phyloP scores from a whole-genome alignment of 2,113 vertebrate species.

The Raja brachyura region DNA sequence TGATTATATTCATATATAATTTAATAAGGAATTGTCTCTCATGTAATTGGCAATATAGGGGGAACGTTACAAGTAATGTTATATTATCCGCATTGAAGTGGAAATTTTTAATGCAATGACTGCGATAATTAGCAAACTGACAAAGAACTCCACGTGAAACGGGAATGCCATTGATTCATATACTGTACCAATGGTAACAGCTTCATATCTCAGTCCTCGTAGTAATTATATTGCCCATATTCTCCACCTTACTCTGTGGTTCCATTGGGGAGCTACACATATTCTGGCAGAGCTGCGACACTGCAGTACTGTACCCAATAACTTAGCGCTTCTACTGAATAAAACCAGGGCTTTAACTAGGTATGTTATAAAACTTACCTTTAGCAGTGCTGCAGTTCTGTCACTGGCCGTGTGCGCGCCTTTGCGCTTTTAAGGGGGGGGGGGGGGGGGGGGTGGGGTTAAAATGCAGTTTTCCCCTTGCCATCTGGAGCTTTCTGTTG shows the following conservation, averaged over 20 bases:
- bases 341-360: neutral
- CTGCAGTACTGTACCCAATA: slow-evolving; percentile 14
- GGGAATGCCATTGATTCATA: neutral
- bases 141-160: neutral
- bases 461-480: too few relatives aligned
- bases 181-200: neutral
- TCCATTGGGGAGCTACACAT: neutral
- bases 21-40: neutral
- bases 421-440: too few relatives aligned
- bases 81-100: too few relatives aligned
- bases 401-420: too few relatives aligned
- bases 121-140: neutral
- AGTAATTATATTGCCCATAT: neutral
- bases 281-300: neutral
- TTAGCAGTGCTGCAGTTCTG: too few relatives aligned
- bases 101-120: neutral
- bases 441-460: too few relatives aligned
- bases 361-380: too few relatives aligned
- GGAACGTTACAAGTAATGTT: too few relatives aligned
- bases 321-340: slow-evolving; percentile 12
- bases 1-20: neutral
- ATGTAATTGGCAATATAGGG: neutral
- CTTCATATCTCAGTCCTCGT: slow-evolving; percentile 1
- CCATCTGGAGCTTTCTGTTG: too few relatives aligned
- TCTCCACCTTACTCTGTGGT: neutral